Conservation (phyloP, 2,888 invertebrate species). For the Thecocarcelia acutangulata region DNA sequence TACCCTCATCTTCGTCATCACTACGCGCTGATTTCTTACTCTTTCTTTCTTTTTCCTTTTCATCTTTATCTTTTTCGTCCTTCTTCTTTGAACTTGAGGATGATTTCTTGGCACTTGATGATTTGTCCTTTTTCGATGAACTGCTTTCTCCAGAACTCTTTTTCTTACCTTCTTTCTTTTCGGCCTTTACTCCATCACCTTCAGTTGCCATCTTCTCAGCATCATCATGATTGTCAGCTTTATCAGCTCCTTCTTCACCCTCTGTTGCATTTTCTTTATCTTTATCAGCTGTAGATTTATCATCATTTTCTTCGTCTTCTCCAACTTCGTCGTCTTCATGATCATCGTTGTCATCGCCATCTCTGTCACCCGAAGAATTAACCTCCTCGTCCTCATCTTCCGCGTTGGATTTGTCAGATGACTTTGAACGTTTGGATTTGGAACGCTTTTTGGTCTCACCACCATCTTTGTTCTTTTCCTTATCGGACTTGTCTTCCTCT, state of each 20-base stretch:
- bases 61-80: slow-evolving; percentile 71
- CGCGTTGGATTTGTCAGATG: slow-evolving; percentile 67
- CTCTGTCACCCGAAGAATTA: slow-evolving; percentile 28
- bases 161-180: slow-evolving; percentile 80
- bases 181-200: slow-evolving; percentile 73
- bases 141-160: slow-evolving; percentile 75
- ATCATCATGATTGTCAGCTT: slow-evolving; percentile 80
- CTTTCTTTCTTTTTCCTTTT: slow-evolving; percentile 73
- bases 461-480: slow-evolving; percentile 74
- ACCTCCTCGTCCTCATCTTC: slow-evolving; percentile 70
- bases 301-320: slow-evolving; percentile 72
- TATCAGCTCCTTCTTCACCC: slow-evolving; percentile 73
- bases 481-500: slow-evolving; percentile 80
- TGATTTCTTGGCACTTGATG: slow-evolving; percentile 73
- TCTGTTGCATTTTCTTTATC: slow-evolving; percentile 73
- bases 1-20: slow-evolving; percentile 77
- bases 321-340: slow-evolving; percentile 70
- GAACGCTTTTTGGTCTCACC: slow-evolving; percentile 69
- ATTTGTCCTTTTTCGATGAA: slow-evolving; percentile 75
- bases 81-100: slow-evolving; percentile 74
- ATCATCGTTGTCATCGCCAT: slow-evolving; percentile 65
- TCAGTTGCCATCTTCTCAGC: slow-evolving; percentile 74
- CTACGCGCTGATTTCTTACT: slow-evolving; percentile 76
- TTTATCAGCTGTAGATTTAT: slow-evolving; percentile 68
- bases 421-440: slow-evolving; percentile 70